Evolutionary conservation across 2,113 vertebrate genomes (phyloP).

Genomic region (Paramisgurnus dabryanus): DNA sequence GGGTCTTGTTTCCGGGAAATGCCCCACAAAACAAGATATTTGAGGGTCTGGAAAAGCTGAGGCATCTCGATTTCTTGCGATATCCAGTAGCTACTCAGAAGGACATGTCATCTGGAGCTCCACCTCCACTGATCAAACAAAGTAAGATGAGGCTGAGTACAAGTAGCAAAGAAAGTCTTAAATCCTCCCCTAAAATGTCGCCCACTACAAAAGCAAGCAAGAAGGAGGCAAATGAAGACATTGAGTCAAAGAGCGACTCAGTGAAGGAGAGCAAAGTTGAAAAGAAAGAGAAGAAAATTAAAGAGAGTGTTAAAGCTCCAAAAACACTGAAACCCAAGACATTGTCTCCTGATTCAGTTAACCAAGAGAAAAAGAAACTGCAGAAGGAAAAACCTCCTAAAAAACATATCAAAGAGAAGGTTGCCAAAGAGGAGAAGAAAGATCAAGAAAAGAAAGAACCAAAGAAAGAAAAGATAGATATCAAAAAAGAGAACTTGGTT

Average conservation of each 20-base stretch:
- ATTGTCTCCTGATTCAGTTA: conserved; percentile 75
- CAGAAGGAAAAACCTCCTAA: conserved; percentile 87
- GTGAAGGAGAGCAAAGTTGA: conserved; percentile 86
- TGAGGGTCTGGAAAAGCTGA: conserved; percentile 95
- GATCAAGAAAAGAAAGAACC: conserved; percentile 89
- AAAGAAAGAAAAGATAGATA: conserved; percentile 76
- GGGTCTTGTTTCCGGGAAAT: conserved; percentile 97
- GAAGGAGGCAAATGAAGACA: conserved; percentile 83
- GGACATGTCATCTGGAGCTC: conserved; percentile 82
- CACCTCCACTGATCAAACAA: conserved; percentile 85
- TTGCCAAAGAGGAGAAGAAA: conserved; percentile 85
- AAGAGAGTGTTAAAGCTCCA: conserved; percentile 80
- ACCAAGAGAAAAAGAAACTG: conserved; percentile 89
- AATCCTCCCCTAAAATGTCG: conserved; percentile 83
- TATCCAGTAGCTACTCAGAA: conserved; percentile 95
- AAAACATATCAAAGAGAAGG: conserved; percentile 83
- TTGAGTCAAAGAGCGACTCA: conserved; percentile 77
- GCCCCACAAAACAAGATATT: conserved; percentile 98
- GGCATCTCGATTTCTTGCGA: conserved; percentile 92
- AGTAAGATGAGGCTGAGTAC: conserved; percentile 92
- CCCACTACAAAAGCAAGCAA: conserved; percentile 78
- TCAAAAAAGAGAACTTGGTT: conserved; percentile 79
- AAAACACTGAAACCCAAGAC: conserved; percentile 82
- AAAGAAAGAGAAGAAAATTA: conserved; percentile 82
- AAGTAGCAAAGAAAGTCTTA: conserved; percentile 96